Percentiles rank a stretch among this genome's conserved stretches.
Conservation (phyloP, 2,888 invertebrate species). For the Hyppa rectilinea region DNA sequence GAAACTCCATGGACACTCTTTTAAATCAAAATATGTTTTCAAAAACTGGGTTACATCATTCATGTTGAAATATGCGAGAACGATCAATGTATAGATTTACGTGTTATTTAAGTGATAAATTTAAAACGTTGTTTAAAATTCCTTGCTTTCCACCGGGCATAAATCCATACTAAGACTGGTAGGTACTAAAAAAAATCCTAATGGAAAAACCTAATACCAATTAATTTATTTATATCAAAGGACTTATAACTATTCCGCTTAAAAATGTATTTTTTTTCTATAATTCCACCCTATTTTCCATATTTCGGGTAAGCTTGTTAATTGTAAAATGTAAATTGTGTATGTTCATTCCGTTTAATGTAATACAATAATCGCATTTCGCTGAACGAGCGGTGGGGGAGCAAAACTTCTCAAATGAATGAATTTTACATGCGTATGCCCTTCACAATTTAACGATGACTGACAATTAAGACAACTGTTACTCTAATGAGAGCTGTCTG, state of each 20-base stretch:
- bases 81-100: neutral
- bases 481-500: conserved; percentile 4
- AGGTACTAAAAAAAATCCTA: neutral
- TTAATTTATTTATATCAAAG: too few relatives aligned
- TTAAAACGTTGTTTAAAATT: neutral
- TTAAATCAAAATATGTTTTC: too few relatives aligned
- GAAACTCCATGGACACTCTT: too few relatives aligned
- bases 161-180: neutral
- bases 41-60: too few relatives aligned
- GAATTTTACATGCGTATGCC: conserved; percentile 21
- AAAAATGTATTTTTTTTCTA: neutral
- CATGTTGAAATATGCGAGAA: too few relatives aligned
- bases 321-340: conserved; percentile 18
- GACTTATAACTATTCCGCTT: neutral
- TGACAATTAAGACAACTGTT: conserved; percentile 18
- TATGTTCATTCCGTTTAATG: conserved; percentile 30
- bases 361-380: conserved; percentile 23
- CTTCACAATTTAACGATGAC: conserved; percentile 30
- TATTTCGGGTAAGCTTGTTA: neutral
- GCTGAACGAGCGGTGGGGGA: conserved; percentile 10
- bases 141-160: neutral
- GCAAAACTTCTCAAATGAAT: conserved; percentile 35
- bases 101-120: neutral
- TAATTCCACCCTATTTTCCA: neutral
- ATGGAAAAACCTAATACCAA: neutral